phyloP scores from a whole-genome alignment of 2,888 invertebrate species.

The Drosophila barbarae region DNA sequence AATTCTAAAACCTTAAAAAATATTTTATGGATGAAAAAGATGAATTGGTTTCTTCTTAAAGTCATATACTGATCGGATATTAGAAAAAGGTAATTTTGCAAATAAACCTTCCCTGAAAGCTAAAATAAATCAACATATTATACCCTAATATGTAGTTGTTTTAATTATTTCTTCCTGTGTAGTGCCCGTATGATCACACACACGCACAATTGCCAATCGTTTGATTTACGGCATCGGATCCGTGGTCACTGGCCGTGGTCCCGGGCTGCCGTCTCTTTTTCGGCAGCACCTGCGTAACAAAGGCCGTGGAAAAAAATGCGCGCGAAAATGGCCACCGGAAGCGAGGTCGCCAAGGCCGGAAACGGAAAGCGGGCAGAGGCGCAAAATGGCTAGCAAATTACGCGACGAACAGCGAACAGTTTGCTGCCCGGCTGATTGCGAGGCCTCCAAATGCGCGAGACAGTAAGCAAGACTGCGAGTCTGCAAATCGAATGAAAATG shows the following conservation, averaged over 20 bases:
- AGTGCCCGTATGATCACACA: slow-evolving; percentile 26
- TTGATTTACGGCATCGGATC: slow-evolving; percentile 60
- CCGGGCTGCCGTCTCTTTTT: slow-evolving; percentile 1
- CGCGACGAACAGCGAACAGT: slow-evolving; percentile 20
- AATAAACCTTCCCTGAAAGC: not conserved
- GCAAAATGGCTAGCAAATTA: slow-evolving; percentile 60
- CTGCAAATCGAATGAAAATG: slow-evolving; percentile 13
- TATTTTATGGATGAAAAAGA: not conserved
- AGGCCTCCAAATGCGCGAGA: slow-evolving; percentile 3
- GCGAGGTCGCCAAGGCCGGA: slow-evolving; percentile 15
- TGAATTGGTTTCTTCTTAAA: no score
- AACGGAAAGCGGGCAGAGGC: slow-evolving; percentile 18
- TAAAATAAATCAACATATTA: not conserved
- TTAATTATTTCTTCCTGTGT: slow-evolving; percentile 18
- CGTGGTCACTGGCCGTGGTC: slow-evolving; percentile 7
- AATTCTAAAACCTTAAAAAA: not conserved
- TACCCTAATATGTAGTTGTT: not conserved
- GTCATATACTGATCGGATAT: no score
- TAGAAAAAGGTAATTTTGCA: not conserved
- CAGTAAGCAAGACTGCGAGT: slow-evolving; percentile 2
- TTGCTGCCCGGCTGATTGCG: slow-evolving; percentile 33
- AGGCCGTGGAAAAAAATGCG: slow-evolving; percentile 30
- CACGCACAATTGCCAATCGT: slow-evolving; percentile 61
- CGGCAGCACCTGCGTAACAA: slow-evolving; percentile 30
- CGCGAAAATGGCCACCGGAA: slow-evolving; percentile 35